These are phyloP conservation scores for Drosophila silvestris DNA, from an alignment of 2,888 invertebrate genomes.

Conservation along the genomic window DNA sequence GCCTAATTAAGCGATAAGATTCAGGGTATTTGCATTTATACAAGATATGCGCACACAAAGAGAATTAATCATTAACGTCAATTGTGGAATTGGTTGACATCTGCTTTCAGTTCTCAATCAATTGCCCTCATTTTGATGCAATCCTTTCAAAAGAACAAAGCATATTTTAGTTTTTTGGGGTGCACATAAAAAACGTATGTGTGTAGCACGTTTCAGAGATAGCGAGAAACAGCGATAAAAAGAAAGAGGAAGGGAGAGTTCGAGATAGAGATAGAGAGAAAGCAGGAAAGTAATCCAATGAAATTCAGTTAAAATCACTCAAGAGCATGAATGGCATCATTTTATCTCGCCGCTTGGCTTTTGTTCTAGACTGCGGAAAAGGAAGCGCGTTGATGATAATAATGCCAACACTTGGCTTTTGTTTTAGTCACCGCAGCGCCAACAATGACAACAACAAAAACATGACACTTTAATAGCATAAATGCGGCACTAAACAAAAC, in stretches of 20 bases:
- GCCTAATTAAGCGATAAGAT: neutral
- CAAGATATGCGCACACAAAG: neutral
- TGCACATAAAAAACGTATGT: conserved; percentile 20
- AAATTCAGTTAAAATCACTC: conserved; percentile 78
- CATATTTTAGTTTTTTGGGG: conserved; percentile 25
- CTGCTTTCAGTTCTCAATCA: conserved; percentile 34
- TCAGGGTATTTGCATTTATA: neutral
- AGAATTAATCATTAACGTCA: conserved; percentile 20
- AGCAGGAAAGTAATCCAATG: conserved; percentile 49
- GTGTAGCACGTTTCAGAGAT: conserved; percentile 1
- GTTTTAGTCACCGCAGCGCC: conserved; percentile 59
- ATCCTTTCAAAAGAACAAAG: conserved; percentile 44
- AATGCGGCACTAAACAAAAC: conserved; percentile 81
- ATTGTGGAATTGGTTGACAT: conserved; percentile 43
- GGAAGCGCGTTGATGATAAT: conserved; percentile 77
- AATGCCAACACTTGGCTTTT: conserved; percentile 80
- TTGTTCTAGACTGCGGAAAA: conserved; percentile 69
- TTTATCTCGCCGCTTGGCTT: conserved; percentile 69
- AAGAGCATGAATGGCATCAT: conserved; percentile 72
- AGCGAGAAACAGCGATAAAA: neutral
- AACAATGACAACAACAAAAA: conserved; percentile 57
- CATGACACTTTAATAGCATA: conserved; percentile 80
- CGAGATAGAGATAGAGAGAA: neutral
- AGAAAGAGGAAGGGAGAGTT: neutral
- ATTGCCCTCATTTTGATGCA: conserved; percentile 29